Conservation (phyloP, 2,888 invertebrate genomes). For the Acanthosepion pharaonis region DNA sequence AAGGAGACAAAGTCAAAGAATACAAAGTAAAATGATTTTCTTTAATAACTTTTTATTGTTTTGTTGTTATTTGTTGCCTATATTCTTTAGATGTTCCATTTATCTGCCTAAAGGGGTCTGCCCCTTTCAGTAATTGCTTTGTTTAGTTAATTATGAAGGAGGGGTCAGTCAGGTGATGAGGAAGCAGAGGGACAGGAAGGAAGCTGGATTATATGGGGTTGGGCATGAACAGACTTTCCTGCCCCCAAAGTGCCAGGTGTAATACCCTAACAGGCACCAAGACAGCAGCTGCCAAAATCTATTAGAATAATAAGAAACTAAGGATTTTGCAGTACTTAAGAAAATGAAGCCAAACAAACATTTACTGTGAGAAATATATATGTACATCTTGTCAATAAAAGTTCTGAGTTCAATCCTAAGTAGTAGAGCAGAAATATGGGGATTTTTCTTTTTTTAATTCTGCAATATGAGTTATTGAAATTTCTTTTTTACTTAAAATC, state of each 20-base stretch:
- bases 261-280: background rate
- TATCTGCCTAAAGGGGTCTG: background rate
- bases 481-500: too few species aligned
- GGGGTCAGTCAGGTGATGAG: constrained; percentile 2
- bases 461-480: too few species aligned
- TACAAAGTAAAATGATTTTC: background rate
- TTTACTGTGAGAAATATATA: background rate
- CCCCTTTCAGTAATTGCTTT: background rate
- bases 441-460: too few species aligned
- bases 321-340: background rate
- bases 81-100: background rate
- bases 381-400: too few species aligned
- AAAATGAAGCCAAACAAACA: background rate
- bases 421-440: too few species aligned
- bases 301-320: background rate
- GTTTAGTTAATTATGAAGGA: background rate
- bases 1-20: background rate
- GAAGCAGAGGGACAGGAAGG: background rate
- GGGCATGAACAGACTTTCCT: background rate
- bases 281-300: background rate
- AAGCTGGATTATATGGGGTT: background rate
- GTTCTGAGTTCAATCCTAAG: too few species aligned
- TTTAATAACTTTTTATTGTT: too few species aligned
- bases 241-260: background rate
- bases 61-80: background rate